Evolutionary conservation across 2,797 vertebrate genomes (phyloP).

Genomic region (Lithobates sylvaticus): DNA sequence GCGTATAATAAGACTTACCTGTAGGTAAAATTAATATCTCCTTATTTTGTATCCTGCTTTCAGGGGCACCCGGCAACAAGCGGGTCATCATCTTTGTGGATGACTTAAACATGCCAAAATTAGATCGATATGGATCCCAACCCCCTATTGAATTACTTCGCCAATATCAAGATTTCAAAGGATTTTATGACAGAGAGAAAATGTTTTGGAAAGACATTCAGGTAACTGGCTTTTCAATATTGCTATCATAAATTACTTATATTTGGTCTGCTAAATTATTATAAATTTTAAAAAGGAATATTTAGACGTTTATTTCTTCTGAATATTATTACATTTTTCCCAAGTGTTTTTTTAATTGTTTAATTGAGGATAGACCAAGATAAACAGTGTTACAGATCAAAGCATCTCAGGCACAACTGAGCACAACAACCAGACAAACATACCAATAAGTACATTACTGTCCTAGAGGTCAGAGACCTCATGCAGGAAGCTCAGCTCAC

Average conservation of each 20-base stretch:
- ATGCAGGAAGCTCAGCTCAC: too few species aligned
- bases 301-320: not conserved
- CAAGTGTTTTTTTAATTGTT: too few species aligned
- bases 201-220: conserved; percentile 89
- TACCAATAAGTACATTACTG: too few species aligned
- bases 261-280: not conserved
- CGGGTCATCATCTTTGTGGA: conserved; percentile 86
- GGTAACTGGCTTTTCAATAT: conserved; percentile 64
- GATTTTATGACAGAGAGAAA: conserved; percentile 85
- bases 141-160: conserved; percentile 85
- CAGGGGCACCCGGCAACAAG: conserved; percentile 83
- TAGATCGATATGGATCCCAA: conserved; percentile 86
- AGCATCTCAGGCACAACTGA: too few species aligned
- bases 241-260: not conserved
- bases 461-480: too few species aligned
- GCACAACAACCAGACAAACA: too few species aligned
- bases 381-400: too few species aligned
- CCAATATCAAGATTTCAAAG: conserved; percentile 88
- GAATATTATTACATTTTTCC: not conserved
- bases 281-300: too few species aligned
- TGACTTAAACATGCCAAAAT: conserved; percentile 87
- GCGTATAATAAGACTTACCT: too few species aligned
- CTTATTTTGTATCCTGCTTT: conserved; percentile 5
- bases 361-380: too few species aligned
- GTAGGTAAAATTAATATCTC: too few species aligned